Evolutionary conservation across 2,113 vertebrate species (phyloP).

Genomic region (Solea solea): DNA sequence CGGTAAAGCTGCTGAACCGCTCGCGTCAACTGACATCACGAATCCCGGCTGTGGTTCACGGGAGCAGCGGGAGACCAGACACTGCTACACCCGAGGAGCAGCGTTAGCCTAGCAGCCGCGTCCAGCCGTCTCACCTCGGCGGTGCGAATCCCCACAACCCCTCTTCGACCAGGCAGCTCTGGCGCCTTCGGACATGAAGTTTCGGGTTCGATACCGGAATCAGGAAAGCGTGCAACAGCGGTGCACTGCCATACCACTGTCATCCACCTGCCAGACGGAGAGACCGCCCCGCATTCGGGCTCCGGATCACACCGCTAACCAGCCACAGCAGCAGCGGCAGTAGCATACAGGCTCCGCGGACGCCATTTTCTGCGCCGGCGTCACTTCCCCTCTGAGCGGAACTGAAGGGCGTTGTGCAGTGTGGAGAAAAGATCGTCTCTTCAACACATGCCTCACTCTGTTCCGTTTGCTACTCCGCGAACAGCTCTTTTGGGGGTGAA

Average conservation of each 20-base stretch:
- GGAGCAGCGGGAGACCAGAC: constrained; percentile 22
- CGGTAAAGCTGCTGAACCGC: not conserved
- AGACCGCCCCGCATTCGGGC: constrained; percentile 28
- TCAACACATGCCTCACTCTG: constrained; percentile 1
- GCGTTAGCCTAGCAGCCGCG: constrained; percentile 60
- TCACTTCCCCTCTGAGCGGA: constrained; percentile 80
- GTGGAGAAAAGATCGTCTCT: constrained; percentile 12
- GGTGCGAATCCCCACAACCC: constrained; percentile 81
- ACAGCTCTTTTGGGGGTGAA: no score
- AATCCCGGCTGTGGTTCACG: not conserved
- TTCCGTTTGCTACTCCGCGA: not conserved
- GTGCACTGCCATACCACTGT: constrained; percentile 46
- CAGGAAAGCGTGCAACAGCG: constrained; percentile 58
- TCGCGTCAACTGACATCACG: not conserved
- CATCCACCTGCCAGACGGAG: constrained; percentile 39
- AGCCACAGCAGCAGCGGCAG: constrained; percentile 51
- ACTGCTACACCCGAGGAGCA: constrained; percentile 15
- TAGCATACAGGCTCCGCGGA: constrained; percentile 59
- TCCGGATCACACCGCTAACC: constrained; percentile 53
- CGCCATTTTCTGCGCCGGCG: constrained; percentile 82
- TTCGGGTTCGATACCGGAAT: constrained; percentile 59
- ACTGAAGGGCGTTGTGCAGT: constrained; percentile 57
- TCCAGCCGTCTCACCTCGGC: constrained; percentile 79
- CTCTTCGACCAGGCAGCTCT: constrained; percentile 80
- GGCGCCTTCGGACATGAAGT: constrained; percentile 81